Evolutionary conservation across 2,797 vertebrate species (phyloP).

Genomic region (Sebastes melanostomus): DNA sequence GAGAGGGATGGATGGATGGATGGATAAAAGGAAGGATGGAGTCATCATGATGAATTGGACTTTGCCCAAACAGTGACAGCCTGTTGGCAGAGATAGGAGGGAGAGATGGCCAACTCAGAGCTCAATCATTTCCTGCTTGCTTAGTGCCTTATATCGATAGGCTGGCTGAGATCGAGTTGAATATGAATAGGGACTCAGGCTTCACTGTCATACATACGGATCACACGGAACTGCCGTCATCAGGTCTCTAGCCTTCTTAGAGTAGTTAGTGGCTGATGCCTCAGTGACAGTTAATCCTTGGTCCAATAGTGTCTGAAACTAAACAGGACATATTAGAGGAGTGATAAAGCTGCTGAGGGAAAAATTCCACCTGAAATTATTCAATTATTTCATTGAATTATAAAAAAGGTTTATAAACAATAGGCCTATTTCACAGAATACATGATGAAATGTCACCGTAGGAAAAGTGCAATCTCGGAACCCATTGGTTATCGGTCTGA

Average conservation of each 20-base stretch:
- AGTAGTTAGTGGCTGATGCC: conserved; percentile 2
- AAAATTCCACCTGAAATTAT: neutral
- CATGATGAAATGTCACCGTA: neutral
- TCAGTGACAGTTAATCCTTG: conserved; percentile 5
- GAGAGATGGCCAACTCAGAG: conserved; percentile 29
- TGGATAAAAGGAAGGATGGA: conserved; percentile 50
- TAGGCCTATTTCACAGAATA: too few relatives aligned
- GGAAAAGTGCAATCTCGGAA: neutral
- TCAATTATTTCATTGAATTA: neutral
- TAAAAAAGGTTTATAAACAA: neutral
- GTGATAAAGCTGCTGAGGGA: neutral
- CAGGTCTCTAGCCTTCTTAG: neutral
- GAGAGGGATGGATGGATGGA: conserved; percentile 28
- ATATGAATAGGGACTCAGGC: conserved; percentile 39
- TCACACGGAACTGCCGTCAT: conserved; percentile 25
- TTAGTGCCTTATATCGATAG: conserved; percentile 40
- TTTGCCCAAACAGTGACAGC: conserved; percentile 61
- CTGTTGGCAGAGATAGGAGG: conserved; percentile 56
- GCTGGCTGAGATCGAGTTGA: conserved; percentile 27
- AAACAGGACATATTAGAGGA: neutral
- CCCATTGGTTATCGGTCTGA: too few relatives aligned
- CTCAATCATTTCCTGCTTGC: conserved; percentile 50
- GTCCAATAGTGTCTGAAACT: neutral
- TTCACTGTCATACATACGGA: conserved; percentile 39
- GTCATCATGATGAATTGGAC: conserved; percentile 59